Evolutionary conservation across 2,888 invertebrate species (phyloP), one percentile per base, ranked within the genome.

Genomic region (Himalopsyche anomala): DNA sequence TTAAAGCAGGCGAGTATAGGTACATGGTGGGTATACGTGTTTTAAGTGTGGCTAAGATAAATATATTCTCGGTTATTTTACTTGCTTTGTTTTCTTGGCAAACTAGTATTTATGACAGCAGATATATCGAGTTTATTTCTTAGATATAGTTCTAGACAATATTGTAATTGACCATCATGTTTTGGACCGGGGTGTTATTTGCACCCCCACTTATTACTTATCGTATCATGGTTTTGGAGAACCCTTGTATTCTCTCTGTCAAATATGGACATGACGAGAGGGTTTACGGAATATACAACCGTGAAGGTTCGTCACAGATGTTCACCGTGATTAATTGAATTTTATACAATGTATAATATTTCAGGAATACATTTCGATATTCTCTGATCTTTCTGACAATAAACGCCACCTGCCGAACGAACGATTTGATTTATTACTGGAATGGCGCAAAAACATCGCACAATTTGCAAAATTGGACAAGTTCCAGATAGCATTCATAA

Each of bases 221-320:
- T 74, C 74, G 74, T 74, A 74, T 74, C 74, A 38, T n/a, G 74
- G 74, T 74, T 74, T 74, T 74, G 74, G 74, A 74, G 74, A 74
- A 74, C 36, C 74, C 38, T 74, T 74, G 74, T 74, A 74, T 28
- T 74, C 74, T 74, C 74, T 38, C 74, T 74, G 74, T 74, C 74
- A 74, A 74, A 74, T 74, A 74, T 74, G 74, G n/a, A 74, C 74
- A 74, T 74, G 74, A 38, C 74, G 74, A 74, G 38, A 74, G 74
- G 74, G 74, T 74, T 38, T 74, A 12, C 74, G 38, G 38, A 74
- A 74, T 74, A 74, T 74, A 74, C 74, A 74, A 36, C 74, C 74
- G 74, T 36, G 74, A 15, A 74, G 74, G 74, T 38, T 74, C 74
- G 74, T 74, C 74, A 74, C 38, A 74, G 74, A 74, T 74, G 74